A percentile compares a stretch with the other conserved stretches of the same genome.
Evolutionary conservation across 2,888 invertebrate genomes (phyloP).

Genomic region (Polyommatus iphigenia): DNA sequence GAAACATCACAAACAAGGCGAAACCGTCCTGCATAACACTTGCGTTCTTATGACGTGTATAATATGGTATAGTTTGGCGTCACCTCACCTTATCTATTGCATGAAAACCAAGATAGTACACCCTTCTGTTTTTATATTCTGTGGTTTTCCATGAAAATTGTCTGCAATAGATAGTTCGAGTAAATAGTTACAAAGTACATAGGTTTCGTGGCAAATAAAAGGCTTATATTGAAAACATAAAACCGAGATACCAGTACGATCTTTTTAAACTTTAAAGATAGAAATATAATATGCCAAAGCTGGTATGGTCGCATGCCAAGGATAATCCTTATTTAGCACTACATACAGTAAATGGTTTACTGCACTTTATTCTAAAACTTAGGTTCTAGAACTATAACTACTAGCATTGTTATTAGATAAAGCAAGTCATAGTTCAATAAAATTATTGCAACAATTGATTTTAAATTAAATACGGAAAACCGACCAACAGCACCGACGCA

Average conservation of each 20-base stretch:
- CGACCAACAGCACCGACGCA: not conserved
- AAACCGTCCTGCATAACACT: not conserved
- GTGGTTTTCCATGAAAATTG: conserved; percentile 40
- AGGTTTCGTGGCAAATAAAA: not conserved
- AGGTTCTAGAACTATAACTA: not conserved
- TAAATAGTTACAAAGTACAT: not conserved
- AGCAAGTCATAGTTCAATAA: not conserved
- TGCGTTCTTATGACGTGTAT: not conserved
- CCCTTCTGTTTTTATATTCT: conserved; percentile 39
- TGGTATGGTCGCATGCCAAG: too few relatives aligned
- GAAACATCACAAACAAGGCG: conserved; percentile 21
- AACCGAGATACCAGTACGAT: too few relatives aligned
- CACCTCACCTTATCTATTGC: conserved; percentile 47
- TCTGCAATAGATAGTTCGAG: conserved; percentile 31
- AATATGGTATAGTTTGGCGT: conserved; percentile 32
- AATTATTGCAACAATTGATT: not conserved
- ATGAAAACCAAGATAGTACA: conserved; percentile 54
- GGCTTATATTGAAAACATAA: too few relatives aligned
- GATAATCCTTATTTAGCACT: not conserved
- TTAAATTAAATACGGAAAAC: not conserved
- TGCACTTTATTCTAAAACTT: not conserved
- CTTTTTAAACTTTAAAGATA: too few relatives aligned
- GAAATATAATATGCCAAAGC: too few relatives aligned
- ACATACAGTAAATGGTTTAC: not conserved
- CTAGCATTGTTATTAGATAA: not conserved